phyloP scores from a whole-genome alignment of 2,113 vertebrate genomes.

The Indicator maculatus region DNA sequence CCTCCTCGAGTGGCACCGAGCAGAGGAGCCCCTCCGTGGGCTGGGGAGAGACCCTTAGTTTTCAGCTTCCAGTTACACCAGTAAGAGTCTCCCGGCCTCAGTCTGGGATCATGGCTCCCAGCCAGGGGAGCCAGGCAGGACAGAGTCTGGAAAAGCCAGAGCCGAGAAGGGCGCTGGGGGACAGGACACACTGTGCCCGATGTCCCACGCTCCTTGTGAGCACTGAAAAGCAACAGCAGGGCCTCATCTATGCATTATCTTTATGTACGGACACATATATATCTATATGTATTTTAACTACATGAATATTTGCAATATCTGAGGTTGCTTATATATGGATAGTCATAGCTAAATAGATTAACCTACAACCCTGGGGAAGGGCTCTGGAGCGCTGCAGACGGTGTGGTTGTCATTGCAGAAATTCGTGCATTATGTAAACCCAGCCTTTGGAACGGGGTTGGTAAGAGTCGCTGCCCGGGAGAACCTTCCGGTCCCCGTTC shows the following conservation, averaged over 20 bases:
- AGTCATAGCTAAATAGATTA: background rate
- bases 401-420: accelerated
- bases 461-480: background rate
- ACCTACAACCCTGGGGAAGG: background rate
- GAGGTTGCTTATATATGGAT: accelerated
- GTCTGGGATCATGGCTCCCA: background rate
- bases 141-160: background rate
- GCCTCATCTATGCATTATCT: background rate
- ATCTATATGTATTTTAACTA: too few species aligned
- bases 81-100: background rate
- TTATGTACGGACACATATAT: background rate
- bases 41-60: too few species aligned
- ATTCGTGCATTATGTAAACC: accelerated
- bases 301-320: accelerated
- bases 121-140: background rate
- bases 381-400: background rate
- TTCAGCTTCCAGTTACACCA: accelerated
- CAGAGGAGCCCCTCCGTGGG: background rate
- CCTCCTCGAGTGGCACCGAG: accelerated
- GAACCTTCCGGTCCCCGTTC: accelerated
- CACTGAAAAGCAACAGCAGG: background rate
- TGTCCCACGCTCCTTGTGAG: background rate
- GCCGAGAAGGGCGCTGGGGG: background rate
- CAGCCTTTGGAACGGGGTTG: accelerated
- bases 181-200: background rate